Percentiles rank a stretch among this genome's conserved stretches.
Evolutionary conservation across 2,888 invertebrate species (phyloP).

Genomic region (Cosmia trapezina): DNA sequence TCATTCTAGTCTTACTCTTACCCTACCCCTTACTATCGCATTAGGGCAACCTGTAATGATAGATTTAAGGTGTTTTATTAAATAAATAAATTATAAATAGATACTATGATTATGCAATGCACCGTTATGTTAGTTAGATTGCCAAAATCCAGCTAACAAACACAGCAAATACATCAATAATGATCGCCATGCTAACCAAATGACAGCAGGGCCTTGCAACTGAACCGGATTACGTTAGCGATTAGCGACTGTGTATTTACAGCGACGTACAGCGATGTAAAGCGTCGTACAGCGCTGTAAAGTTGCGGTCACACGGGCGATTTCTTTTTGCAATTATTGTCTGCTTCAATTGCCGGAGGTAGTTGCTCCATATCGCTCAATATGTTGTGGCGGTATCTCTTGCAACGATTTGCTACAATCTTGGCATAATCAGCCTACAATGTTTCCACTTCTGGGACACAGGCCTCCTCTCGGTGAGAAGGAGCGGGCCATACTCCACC

Average conservation of each 20-base stretch:
- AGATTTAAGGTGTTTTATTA: too few species aligned
- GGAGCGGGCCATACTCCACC: too few species aligned
- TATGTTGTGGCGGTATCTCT: too few species aligned
- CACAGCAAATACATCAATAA: constrained; percentile 53
- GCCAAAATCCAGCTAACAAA: constrained; percentile 41
- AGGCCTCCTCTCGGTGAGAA: too few species aligned
- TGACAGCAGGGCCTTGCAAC: constrained; percentile 57
- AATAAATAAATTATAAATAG: too few species aligned
- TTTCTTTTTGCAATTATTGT: background rate
- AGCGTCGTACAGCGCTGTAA: constrained; percentile 5
- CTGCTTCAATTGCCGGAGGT: too few species aligned
- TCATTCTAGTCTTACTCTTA: background rate
- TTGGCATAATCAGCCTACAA: too few species aligned
- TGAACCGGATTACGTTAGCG: constrained; percentile 62
- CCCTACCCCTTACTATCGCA: too few species aligned
- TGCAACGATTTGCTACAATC: too few species aligned
- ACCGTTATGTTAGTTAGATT: constrained; percentile 7
- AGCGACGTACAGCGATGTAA: constrained; percentile 38
- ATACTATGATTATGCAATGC: background rate
- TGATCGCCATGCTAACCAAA: constrained; percentile 54
- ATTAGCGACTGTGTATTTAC: constrained; percentile 62
- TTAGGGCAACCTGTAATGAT: too few species aligned
- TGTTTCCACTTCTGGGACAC: too few species aligned
- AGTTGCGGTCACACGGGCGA: background rate
- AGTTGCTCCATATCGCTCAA: background rate